These are phyloP conservation scores for Siniperca undulata DNA, from an alignment of 2,797 vertebrate species.

Conservation along the genomic window DNA sequence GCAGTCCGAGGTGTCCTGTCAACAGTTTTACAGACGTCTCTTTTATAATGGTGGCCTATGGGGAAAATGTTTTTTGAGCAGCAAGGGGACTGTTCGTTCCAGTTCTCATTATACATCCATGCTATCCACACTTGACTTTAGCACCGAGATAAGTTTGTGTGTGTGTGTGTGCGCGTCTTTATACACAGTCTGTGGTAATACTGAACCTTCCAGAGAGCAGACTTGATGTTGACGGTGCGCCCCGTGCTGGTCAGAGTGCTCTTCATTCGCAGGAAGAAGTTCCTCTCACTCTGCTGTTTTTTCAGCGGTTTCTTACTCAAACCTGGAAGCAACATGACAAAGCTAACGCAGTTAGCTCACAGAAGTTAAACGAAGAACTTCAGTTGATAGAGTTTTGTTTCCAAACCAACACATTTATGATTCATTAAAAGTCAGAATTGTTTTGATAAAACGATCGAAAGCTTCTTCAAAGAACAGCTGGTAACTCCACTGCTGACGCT, in stretches of 20 bases:
- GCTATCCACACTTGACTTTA: background rate
- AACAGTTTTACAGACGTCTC: too few relatives aligned
- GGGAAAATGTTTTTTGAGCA: too few relatives aligned
- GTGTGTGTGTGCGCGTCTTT: background rate
- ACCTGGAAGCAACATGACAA: slow-evolving; percentile 66
- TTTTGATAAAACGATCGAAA: background rate
- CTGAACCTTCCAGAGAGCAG: slow-evolving; percentile 90
- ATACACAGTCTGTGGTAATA: too few relatives aligned
- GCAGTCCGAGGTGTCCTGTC: too few relatives aligned
- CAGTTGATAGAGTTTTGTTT: background rate
- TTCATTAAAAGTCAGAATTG: too few relatives aligned
- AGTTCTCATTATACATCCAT: too few relatives aligned
- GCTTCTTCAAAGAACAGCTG: background rate
- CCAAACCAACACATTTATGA: background rate
- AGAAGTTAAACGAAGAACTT: background rate
- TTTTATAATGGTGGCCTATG: too few relatives aligned
- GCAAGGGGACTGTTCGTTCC: too few relatives aligned
- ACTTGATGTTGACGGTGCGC: slow-evolving; percentile 92
- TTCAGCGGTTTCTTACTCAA: slow-evolving; percentile 77
- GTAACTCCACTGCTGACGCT: background rate
- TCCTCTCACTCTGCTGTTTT: slow-evolving; percentile 72
- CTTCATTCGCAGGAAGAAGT: slow-evolving; percentile 91
- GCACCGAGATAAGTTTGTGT: background rate
- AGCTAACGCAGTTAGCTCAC: background rate
- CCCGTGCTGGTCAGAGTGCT: slow-evolving; percentile 91